Evolutionary conservation across 2,888 invertebrate genomes (phyloP).

Genomic region (Panzeria rudis): DNA sequence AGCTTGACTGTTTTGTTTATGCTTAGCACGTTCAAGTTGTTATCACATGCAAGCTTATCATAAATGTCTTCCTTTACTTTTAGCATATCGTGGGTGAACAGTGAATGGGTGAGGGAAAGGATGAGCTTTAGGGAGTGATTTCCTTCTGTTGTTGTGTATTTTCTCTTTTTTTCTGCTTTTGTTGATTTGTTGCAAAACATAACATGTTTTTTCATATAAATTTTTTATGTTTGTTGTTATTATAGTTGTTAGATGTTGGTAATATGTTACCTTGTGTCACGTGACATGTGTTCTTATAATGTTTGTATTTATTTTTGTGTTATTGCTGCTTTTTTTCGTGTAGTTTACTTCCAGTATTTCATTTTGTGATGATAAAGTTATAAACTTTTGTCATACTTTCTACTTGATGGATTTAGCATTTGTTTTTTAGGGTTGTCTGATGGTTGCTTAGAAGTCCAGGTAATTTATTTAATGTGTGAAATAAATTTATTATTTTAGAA

Average conservation of each 20-base stretch:
- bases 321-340: constrained; percentile 29
- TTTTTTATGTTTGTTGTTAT: constrained; percentile 61
- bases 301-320: constrained; percentile 60
- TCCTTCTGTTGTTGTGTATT: neutral
- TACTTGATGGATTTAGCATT: constrained; percentile 23
- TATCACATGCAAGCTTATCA: constrained; percentile 74
- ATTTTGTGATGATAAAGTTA: constrained; percentile 66
- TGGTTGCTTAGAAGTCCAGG: neutral
- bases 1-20: constrained; percentile 57
- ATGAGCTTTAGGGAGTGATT: too few relatives aligned
- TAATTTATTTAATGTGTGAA: neutral
- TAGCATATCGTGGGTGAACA: neutral
- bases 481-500: too few relatives aligned
- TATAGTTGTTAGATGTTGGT: constrained; percentile 70
- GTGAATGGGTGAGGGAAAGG: neutral
- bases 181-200: constrained; percentile 51
- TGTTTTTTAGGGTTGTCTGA: neutral
- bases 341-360: constrained; percentile 37
- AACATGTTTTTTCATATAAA: constrained; percentile 49
- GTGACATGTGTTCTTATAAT: constrained; percentile 71
- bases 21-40: constrained; percentile 72
- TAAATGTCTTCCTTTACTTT: constrained; percentile 66
- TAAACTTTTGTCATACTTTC: constrained; percentile 48
- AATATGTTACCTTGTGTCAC: constrained; percentile 72
- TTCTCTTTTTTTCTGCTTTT: constrained; percentile 14